phyloP scores from a whole-genome alignment of 2,888 invertebrate species.

The Protonemura montana region DNA sequence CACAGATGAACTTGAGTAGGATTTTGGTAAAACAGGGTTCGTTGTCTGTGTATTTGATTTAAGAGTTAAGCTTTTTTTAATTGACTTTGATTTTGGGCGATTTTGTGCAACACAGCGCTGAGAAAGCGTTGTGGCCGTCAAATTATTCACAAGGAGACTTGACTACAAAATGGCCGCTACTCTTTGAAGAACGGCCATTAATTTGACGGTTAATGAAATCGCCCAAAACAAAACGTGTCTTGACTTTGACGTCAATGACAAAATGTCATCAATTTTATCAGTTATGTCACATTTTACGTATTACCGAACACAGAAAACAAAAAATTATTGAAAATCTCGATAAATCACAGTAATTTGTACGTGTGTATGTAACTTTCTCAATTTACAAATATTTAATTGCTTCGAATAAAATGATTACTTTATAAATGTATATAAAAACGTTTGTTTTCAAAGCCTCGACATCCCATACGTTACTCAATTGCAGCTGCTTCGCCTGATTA shows the following conservation, averaged over 20 bases:
- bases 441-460: not conserved
- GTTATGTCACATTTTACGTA: not conserved
- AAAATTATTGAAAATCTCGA: not conserved
- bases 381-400: not conserved
- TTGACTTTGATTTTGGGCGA: constrained; percentile 19
- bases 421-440: not conserved
- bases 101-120: not conserved
- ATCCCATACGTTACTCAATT: too few relatives aligned
- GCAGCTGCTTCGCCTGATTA: not conserved
- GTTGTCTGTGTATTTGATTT: too few relatives aligned
- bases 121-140: not conserved
- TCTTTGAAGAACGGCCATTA: not conserved
- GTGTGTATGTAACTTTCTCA: not conserved
- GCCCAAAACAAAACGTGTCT: not conserved
- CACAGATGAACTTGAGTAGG: too few relatives aligned
- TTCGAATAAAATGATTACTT: not conserved
- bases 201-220: not conserved
- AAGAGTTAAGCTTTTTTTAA: too few relatives aligned
- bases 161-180: too few relatives aligned
- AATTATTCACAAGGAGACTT: not conserved
- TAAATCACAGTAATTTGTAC: constrained; percentile 12
- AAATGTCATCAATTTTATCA: not conserved
- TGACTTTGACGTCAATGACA: not conserved
- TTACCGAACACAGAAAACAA: not conserved
- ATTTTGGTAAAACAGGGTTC: too few relatives aligned